Conservation (phyloP, 2,888 invertebrate species). For the Meiosimyza platycephala region DNA sequence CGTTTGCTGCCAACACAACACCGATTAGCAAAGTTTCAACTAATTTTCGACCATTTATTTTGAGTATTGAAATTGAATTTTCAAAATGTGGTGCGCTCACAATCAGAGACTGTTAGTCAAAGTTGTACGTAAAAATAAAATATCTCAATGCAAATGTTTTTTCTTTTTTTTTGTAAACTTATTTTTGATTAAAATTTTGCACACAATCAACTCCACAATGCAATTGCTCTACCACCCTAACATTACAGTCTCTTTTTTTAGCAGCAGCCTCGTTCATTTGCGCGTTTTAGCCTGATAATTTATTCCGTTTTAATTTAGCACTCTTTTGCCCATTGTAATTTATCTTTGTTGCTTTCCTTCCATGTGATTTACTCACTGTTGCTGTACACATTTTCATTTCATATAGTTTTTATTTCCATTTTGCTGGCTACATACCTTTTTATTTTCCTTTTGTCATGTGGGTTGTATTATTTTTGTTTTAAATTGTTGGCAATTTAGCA, state of each 20-base stretch:
- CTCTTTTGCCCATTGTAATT: conserved; percentile 51
- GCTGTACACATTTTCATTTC: conserved; percentile 2
- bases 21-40: not conserved
- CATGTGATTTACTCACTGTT: conserved; percentile 29
- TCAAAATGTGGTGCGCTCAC: not conserved
- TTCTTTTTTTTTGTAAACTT: conserved; percentile 8
- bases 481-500: conserved; percentile 13
- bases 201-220: not conserved
- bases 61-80: conserved; percentile 1
- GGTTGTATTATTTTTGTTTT: conserved; percentile 3
- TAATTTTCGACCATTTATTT: not conserved
- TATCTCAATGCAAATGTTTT: not conserved
- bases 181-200: conserved; percentile 22
- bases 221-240: no score
- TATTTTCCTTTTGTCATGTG: not conserved
- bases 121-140: not conserved
- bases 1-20: no score
- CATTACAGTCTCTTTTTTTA: no score
- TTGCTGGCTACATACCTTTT: conserved; percentile 9
- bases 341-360: conserved; percentile 49
- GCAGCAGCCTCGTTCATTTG: no score
- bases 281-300: conserved; percentile 42
- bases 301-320: conserved; percentile 51
- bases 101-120: not conserved
- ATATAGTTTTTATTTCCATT: not conserved